A percentile compares a stretch with the other conserved stretches of the same genome.
Evolutionary conservation across 2,113 vertebrate genomes (phyloP).

Genomic region (Aramus guarauna): DNA sequence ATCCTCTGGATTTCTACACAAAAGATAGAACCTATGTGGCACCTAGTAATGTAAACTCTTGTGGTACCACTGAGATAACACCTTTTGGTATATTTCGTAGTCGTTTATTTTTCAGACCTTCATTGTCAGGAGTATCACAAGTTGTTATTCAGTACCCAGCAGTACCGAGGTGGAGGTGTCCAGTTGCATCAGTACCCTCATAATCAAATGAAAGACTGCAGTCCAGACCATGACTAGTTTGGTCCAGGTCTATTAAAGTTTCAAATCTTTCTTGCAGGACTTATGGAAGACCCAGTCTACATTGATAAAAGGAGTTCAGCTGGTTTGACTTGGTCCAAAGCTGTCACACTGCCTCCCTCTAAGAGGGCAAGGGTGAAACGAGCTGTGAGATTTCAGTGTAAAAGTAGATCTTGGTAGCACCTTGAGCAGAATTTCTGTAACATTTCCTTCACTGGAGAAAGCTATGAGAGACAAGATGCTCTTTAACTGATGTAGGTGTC

Average conservation of each 20-base stretch:
- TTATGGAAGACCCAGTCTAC: rapidly evolving
- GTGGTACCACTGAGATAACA: neutral
- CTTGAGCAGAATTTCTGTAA: neutral
- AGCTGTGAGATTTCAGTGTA: neutral
- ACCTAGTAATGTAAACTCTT: neutral
- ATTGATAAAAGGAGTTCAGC: neutral
- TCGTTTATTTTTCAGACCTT: neutral
- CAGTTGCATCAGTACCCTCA: neutral
- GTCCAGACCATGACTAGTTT: neutral
- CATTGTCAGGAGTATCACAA: neutral
- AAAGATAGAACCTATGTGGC: neutral
- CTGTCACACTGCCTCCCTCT: neutral
- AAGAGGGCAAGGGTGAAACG: neutral
- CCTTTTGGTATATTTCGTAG: neutral
- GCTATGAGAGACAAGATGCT: neutral
- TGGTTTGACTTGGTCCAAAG: neutral
- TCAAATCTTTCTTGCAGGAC: neutral
- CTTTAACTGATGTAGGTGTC: neutral
- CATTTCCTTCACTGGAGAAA: neutral
- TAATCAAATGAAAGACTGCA: neutral
- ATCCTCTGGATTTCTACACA: neutral
- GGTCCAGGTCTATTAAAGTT: neutral
- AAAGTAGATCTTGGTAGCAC: neutral
- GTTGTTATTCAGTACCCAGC: neutral
- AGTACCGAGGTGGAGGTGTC: neutral